Evolutionary conservation across 2,797 vertebrate genomes (phyloP).

Genomic region (Neostethus bicornis): DNA sequence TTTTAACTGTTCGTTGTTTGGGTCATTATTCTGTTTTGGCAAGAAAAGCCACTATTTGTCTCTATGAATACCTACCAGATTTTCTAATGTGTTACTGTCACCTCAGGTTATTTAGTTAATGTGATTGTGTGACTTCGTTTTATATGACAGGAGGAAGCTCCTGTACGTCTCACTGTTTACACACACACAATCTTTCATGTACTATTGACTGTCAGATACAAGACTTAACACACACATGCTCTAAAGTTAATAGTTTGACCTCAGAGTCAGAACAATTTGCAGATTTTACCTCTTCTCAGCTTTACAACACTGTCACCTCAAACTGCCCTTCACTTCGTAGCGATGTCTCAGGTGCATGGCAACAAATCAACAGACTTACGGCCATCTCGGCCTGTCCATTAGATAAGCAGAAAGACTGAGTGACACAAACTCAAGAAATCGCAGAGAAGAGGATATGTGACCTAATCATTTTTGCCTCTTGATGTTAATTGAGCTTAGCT

Average conservation of each 20-base stretch:
- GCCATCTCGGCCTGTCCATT: neutral
- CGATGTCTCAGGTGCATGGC: slow-evolving; percentile 23
- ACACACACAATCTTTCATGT: slow-evolving; percentile 8
- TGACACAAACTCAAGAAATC: slow-evolving; percentile 10
- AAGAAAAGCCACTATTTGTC: slow-evolving; percentile 14
- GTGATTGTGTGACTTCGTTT: slow-evolving; percentile 31
- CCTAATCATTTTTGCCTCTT: slow-evolving; percentile 13
- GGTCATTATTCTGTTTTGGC: neutral
- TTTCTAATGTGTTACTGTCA: slow-evolving; percentile 45
- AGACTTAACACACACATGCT: neutral
- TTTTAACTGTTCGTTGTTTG: neutral
- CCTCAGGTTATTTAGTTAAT: slow-evolving; percentile 54
- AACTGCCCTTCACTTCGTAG: slow-evolving; percentile 33
- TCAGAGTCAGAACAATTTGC: slow-evolving; percentile 42
- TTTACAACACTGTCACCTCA: slow-evolving; percentile 22
- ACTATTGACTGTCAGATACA: neutral
- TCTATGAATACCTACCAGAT: slow-evolving; percentile 37
- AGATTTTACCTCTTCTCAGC: slow-evolving; percentile 16
- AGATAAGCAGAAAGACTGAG: slow-evolving; percentile 3
- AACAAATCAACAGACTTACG: slow-evolving; percentile 28
- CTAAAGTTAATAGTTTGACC: slow-evolving; percentile 45
- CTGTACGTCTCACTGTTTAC: neutral
- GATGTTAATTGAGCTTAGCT: slow-evolving; percentile 33
- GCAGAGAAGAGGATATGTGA: neutral
- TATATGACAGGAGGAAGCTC: slow-evolving; percentile 12